A percentile compares a stretch with the other conserved stretches of the same genome.
Evolutionary conservation across 2,797 vertebrate genomes (phyloP).

Genomic region (Takifugu rubripes): DNA sequence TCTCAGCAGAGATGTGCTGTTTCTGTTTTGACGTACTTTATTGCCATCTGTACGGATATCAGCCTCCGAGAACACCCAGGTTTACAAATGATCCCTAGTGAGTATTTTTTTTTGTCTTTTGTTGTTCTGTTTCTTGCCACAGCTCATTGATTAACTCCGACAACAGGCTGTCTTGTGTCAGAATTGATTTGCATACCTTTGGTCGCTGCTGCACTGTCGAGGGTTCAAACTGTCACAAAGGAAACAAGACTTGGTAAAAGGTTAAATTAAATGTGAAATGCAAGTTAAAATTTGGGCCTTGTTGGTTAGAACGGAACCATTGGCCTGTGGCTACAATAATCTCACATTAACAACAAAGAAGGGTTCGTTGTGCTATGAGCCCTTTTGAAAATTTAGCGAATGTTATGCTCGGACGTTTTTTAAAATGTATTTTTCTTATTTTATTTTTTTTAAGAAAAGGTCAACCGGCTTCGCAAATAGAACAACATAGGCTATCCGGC

Average conservation of each 20-base stretch:
- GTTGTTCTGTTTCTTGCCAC: conserved; percentile 53
- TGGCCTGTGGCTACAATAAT: conserved; percentile 34
- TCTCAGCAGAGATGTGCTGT: conserved; percentile 98
- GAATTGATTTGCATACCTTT: background rate
- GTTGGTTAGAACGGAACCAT: conserved; percentile 15
- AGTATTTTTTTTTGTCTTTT: conserved; percentile 65
- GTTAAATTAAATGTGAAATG: conserved; percentile 33
- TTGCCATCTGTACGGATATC: conserved; percentile 98
- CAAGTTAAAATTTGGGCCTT: conserved; percentile 55
- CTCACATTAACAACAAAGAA: background rate
- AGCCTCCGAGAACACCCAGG: conserved; percentile 96
- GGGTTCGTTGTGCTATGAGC: background rate
- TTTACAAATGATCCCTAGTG: conserved; percentile 99
- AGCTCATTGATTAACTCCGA: conserved; percentile 19
- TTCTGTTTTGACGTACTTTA: conserved; percentile 99
- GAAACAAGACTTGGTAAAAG: conserved; percentile 4
- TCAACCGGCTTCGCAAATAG: too few species aligned
- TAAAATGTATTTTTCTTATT: too few species aligned
- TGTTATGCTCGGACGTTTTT: background rate
- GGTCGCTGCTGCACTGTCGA: background rate
- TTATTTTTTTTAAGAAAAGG: too few species aligned
- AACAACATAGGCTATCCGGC: conserved; percentile 8
- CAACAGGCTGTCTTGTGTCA: background rate
- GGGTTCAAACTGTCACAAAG: conserved; percentile 37
- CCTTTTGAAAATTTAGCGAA: fast-evolving